These are phyloP conservation scores for Boloria selene DNA, from an alignment of 2,888 invertebrate genomes.

Conservation along the genomic window DNA sequence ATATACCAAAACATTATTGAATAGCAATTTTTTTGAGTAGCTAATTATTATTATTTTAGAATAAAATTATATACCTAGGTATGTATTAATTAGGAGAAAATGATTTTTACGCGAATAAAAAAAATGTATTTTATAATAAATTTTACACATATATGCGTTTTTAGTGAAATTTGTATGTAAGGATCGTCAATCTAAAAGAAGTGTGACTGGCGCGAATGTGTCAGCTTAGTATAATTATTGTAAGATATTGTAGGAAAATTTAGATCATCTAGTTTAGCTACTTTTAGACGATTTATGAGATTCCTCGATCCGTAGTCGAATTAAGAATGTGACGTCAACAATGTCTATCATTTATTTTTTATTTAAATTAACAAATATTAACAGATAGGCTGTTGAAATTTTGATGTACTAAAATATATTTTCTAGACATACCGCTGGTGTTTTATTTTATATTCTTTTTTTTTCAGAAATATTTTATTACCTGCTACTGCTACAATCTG, in stretches of 20 bases:
- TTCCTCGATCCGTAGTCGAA: slow-evolving; percentile 51
- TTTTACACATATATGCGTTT: not conserved
- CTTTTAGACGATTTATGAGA: slow-evolving; percentile 43
- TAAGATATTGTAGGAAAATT: slow-evolving; percentile 39
- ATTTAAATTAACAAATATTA: slow-evolving; percentile 66
- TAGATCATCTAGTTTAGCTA: slow-evolving; percentile 42
- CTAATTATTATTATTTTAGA: too few species aligned
- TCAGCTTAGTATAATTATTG: slow-evolving; percentile 58
- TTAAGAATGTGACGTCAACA: slow-evolving; percentile 51
- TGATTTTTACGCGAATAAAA: too few species aligned
- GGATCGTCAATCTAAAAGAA: slow-evolving; percentile 9
- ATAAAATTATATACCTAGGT: too few species aligned
- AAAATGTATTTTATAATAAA: too few species aligned
- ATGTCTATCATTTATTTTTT: slow-evolving; percentile 62
- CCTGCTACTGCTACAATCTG: too few species aligned
- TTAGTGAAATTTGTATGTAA: not conserved
- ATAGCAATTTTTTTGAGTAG: too few species aligned
- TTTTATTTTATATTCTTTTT: slow-evolving; percentile 38
- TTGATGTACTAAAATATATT: slow-evolving; percentile 81
- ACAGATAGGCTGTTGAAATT: slow-evolving; percentile 77
- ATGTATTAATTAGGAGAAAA: too few species aligned
- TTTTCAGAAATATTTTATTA: not conserved
- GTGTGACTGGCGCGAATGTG: slow-evolving; percentile 42
- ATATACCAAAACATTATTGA: too few species aligned
- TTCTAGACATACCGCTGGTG: slow-evolving; percentile 64